Evolutionary conservation across 2,797 vertebrate species (phyloP), one percentile per base, ranked within the genome.

Genomic region (Spatula clypeata): DNA sequence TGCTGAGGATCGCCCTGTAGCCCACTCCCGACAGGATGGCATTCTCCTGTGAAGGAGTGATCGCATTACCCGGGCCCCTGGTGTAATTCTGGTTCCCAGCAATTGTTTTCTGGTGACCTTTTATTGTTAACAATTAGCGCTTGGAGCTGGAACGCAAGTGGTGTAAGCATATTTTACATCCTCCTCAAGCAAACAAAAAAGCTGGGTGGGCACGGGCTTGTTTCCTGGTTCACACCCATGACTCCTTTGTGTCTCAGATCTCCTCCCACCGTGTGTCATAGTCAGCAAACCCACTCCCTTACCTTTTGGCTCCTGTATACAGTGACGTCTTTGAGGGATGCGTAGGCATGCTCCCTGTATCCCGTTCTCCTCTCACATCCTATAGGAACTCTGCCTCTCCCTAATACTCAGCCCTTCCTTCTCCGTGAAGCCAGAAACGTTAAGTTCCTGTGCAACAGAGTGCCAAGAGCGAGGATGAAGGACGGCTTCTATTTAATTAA

Each of bases 201-300:
- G 88, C 94, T 97, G 95, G 95, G 93, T 97, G 95, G 96, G 95
- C 96, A 96, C 94, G 4, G 80, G 76, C 95, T 71, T 51, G 86
- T 97, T 97, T 97, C 96, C 96, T 97, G 96, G 96, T 97, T 97
- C 96, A 97, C 95, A 97, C 94, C 94, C 95, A 95, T 96, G 94
- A 95, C 94, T 96, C 93, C 90, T 97, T 97, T 97, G 94, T 97
- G 95, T 96, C 94, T 91, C 95, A 80, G 87, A 58, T 95, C 96
- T 91, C 96, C 96, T 97, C 94, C 95, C 93, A 94, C 93, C 14
- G 7, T 90, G 94, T 94, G 96, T 96, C 96, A 96, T 8, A 94
- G 94, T 95, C 96, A 95, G 96, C 96, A 97, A 97, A 95, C 92
- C 92, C 91, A 96, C 96, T 97, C 96, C 96, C 94, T 97, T 96